phyloP scores from a whole-genome alignment of 2,888 invertebrate species.

The Drosophila recens region DNA sequence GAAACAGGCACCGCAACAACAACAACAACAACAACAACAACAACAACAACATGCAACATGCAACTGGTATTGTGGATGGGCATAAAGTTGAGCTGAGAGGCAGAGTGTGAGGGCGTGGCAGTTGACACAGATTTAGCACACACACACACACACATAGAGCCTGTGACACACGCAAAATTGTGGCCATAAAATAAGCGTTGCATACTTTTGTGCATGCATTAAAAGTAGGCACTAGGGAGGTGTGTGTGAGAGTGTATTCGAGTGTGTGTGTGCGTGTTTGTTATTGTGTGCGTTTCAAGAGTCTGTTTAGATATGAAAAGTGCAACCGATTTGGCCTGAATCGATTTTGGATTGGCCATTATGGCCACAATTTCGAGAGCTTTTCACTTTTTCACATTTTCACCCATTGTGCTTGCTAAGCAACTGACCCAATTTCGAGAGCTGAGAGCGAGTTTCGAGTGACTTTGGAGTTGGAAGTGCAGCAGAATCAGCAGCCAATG shows the following conservation, averaged over 20 bases:
- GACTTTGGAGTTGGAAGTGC: slow-evolving; percentile 1
- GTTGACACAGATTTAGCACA: slow-evolving; percentile 72
- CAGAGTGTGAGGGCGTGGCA: slow-evolving; percentile 41
- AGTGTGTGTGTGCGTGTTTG: not conserved
- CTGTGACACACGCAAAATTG: slow-evolving; percentile 54
- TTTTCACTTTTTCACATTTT: not conserved
- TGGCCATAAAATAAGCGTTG: slow-evolving; percentile 70
- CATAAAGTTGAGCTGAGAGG: slow-evolving; percentile 2
- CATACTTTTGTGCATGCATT: slow-evolving; percentile 68
- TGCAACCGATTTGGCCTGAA: slow-evolving; percentile 71
- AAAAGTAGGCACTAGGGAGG: slow-evolving; percentile 35
- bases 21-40: too few species aligned
- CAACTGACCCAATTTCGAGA: slow-evolving; percentile 22
- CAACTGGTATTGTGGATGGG: slow-evolving; percentile 59
- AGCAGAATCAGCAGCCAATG: too few species aligned
- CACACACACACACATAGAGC: slow-evolving; percentile 30
- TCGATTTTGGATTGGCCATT: slow-evolving; percentile 78
- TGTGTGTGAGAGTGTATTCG: not conserved
- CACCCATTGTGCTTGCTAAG: slow-evolving; percentile 7
- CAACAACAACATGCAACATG: slow-evolving; percentile 61
- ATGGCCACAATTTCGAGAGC: slow-evolving; percentile 29
- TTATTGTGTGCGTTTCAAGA: slow-evolving; percentile 39
- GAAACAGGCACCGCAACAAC: slow-evolving; percentile 66
- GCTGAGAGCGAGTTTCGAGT: slow-evolving; percentile 8
- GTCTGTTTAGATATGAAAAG: slow-evolving; percentile 65